phyloP scores from a whole-genome alignment of 2,113 vertebrate species.

The Nycticryphes semicollaris region DNA sequence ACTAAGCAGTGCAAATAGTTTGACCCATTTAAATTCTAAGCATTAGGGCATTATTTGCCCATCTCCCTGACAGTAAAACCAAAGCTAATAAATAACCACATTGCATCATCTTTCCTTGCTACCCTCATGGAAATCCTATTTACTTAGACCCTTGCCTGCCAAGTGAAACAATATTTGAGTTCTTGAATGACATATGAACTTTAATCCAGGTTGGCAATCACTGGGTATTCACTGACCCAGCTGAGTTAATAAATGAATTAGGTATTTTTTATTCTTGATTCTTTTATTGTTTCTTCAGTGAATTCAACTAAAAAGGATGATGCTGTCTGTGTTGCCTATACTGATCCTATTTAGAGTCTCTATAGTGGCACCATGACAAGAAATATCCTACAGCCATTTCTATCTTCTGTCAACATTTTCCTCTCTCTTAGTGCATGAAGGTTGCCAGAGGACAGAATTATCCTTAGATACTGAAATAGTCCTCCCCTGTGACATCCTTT shows the following conservation, averaged over 20 bases:
- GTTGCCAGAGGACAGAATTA: not conserved
- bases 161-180: slow-evolving; percentile 30
- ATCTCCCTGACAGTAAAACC: not conserved
- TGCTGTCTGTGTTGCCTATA: not conserved
- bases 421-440: not conserved
- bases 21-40: not conserved
- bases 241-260: not conserved
- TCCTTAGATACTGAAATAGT: not conserved
- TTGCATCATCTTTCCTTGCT: slow-evolving; percentile 29
- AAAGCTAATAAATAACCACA: slow-evolving; percentile 58
- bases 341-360: not conserved
- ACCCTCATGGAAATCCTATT: not conserved
- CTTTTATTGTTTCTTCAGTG: not conserved
- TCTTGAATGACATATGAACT: not conserved
- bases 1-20: not conserved
- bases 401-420: not conserved
- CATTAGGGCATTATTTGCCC: slow-evolving; percentile 25
- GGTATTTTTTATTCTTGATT: not conserved
- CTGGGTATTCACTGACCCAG: not conserved
- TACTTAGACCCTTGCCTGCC: not conserved
- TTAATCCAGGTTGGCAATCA: not conserved
- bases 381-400: not conserved
- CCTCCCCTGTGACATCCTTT: not conserved
- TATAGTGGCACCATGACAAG: not conserved
- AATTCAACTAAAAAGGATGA: not conserved